Evolutionary conservation across 2,797 vertebrate species (phyloP).

Genomic region (Malurus leucopterus): DNA sequence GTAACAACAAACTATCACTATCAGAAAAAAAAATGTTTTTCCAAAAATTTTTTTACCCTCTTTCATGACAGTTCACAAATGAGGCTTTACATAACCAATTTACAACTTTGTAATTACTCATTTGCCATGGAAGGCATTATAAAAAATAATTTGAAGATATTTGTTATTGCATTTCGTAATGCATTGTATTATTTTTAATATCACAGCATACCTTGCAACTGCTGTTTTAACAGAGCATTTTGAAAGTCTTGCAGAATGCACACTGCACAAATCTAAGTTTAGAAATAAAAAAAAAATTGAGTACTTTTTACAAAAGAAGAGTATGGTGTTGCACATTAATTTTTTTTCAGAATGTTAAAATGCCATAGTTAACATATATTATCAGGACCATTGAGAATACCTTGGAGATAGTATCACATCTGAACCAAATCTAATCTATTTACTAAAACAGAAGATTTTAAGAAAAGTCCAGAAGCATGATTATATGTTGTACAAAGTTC

Average conservation of each 20-base stretch:
- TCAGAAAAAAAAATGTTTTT: background rate
- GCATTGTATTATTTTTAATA: background rate
- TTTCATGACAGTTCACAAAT: background rate
- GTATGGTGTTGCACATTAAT: rapidly evolving
- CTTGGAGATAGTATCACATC: background rate
- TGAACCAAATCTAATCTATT: background rate
- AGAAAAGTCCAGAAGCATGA: background rate
- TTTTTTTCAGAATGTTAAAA: background rate
- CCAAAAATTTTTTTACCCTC: background rate
- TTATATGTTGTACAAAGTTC: background rate
- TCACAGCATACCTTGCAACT: background rate
- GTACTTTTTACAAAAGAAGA: background rate
- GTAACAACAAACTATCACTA: rapidly evolving
- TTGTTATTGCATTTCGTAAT: background rate
- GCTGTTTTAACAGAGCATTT: background rate
- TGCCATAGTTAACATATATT: background rate
- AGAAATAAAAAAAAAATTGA: background rate
- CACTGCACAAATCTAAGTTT: background rate
- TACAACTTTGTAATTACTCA: background rate
- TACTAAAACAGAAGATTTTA: background rate
- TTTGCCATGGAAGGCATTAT: background rate
- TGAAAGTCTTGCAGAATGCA: background rate
- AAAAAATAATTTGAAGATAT: background rate
- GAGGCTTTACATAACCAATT: background rate
- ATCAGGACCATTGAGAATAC: background rate